Base-by-base conservation (phyloP, 2,113 vertebrate genomes). In the Ceratotherium simum region DNA sequence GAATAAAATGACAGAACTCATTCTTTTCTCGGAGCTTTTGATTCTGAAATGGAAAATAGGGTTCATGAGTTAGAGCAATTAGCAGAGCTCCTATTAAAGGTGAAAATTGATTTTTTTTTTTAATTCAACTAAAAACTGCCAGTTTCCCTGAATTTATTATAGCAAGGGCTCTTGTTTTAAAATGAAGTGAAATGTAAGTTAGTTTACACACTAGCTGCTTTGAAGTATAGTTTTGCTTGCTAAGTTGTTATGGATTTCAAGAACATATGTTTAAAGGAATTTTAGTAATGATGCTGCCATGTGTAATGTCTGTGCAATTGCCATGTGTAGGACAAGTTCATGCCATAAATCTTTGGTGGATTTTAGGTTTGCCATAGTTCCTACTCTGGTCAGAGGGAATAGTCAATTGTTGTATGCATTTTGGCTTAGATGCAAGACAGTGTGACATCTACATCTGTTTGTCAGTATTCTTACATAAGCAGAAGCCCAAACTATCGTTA, bases 181-280 rank as follows among this genome's bases (percentile, higher is more conserved):
- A 94, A 60, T 64, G 79, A 94, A 91, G 75, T 93, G 31, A 93
- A 91, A 90, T 73, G 27, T 78, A 96, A 85, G 75, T 95, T 91
- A 91, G 76, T 97, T 94, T 92, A 20, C 64, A 67, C 36, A 10
- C 18, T 39, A 51, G 27, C 20, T 90, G 56, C 81, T 98, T 95
- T 76, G 83, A 91, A 89, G 67, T 67, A 21, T 65, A 39, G 75
- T 65, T 95, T 93, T 90, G 58, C 60, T 93, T 92, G 39, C 78
- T 60, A 21, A 73, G n/a, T 94, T 46, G 25, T 73, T 73, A 17
- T 0, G 18, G 56, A 58, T 31, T 73, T 95, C 46, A 3, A 70
- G 51, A 73, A 29, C 20, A 29, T 10, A 79, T 3, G 17, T 72
- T 72, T 56, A 33, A 72, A 75, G 65, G 62, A 79, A 39, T 94